Conservation (phyloP, 2,113 vertebrate species). For the Saguinus imperator region DNA sequence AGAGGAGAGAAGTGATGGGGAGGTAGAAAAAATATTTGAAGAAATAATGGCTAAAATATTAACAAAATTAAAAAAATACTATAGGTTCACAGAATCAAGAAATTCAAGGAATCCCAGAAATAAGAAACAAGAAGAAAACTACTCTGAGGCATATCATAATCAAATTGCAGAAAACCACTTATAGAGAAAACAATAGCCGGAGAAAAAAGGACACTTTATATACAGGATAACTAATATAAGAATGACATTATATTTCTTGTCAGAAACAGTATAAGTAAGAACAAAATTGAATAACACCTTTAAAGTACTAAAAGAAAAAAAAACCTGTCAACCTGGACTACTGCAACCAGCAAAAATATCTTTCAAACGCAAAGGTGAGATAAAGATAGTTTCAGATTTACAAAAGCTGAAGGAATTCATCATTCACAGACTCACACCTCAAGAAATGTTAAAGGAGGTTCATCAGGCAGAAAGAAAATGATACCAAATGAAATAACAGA, state of each 20-base stretch:
- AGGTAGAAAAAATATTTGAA: conserved; percentile 17
- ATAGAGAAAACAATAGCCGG: conserved; percentile 32
- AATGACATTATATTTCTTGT: conserved; percentile 19
- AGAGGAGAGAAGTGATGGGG: not conserved
- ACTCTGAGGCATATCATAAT: not conserved
- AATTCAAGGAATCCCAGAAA: not conserved
- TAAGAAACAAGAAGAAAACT: not conserved
- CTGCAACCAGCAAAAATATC: not conserved
- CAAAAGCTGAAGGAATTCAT: conserved; percentile 3
- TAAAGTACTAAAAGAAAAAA: not conserved
- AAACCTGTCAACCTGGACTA: not conserved
- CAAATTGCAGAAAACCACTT: not conserved
- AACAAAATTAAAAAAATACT: not conserved
- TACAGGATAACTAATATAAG: not conserved
- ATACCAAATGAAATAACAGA: conserved; percentile 24
- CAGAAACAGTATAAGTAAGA: conserved; percentile 19
- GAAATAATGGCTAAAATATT: conserved; percentile 5
- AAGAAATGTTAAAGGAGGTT: not conserved
- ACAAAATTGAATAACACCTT: conserved; percentile 19
- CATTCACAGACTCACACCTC: not conserved
- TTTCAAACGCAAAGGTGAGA: not conserved
- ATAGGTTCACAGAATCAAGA: not conserved
- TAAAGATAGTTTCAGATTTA: conserved; percentile 14
- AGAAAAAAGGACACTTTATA: not conserved
- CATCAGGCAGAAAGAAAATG: conserved; percentile 3